Percentiles rank a stretch among this genome's conserved stretches.
These are phyloP conservation scores for Pontoporia blainvillei DNA, from an alignment of 2,113 vertebrate genomes.

Conservation along the genomic window DNA sequence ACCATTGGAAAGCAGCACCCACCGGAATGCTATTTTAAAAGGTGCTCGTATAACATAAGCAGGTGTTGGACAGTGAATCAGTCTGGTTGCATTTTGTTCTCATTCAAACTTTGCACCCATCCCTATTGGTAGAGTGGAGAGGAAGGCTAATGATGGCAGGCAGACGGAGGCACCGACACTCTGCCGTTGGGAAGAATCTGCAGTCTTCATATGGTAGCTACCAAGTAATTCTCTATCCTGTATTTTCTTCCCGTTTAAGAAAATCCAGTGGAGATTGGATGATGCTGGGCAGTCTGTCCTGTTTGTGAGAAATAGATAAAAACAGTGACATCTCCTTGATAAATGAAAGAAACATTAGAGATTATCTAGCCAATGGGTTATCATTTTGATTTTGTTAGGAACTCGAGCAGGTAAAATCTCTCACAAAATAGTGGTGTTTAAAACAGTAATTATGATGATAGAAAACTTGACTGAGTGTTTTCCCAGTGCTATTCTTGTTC, in stretches of 20 bases:
- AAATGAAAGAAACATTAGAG: background rate
- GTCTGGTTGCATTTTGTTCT: constrained; percentile 17
- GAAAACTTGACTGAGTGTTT: background rate
- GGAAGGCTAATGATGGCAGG: background rate
- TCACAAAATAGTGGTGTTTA: background rate
- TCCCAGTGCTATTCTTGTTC: background rate
- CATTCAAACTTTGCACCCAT: background rate
- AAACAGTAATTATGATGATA: background rate
- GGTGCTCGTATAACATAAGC: background rate
- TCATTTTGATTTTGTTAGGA: background rate
- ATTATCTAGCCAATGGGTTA: background rate
- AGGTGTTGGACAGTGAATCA: background rate
- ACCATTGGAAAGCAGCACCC: constrained; percentile 32
- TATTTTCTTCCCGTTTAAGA: background rate
- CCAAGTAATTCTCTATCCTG: background rate
- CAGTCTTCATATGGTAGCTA: background rate
- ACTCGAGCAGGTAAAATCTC: background rate
- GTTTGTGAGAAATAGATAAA: background rate
- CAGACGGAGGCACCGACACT: background rate
- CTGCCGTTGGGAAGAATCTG: background rate
- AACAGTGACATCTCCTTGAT: background rate
- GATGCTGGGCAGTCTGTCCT: background rate
- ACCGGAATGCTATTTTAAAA: constrained; percentile 35
- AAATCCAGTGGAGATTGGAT: background rate
- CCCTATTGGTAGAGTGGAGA: background rate